Evolutionary conservation across 2,113 vertebrate genomes (phyloP).

Genomic region (Elanoides forficatus): DNA sequence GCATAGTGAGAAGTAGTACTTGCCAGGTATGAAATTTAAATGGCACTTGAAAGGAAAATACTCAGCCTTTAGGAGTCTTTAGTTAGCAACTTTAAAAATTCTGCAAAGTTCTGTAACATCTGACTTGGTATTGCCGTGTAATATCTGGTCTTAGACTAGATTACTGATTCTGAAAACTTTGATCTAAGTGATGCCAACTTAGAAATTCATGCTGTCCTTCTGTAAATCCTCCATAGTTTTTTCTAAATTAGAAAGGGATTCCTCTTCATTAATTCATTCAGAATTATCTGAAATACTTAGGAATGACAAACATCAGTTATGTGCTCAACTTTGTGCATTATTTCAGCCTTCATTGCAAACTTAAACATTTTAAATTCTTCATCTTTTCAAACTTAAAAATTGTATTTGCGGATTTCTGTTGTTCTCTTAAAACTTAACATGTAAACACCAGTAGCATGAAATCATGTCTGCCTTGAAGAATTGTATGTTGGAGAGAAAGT

Average conservation of each 20-base stretch:
- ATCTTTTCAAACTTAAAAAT: not conserved
- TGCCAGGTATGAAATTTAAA: slow-evolving; percentile 1
- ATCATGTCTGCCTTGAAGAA: not conserved
- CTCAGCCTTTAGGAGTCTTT: not conserved
- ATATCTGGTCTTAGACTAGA: not conserved
- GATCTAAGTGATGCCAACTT: not conserved
- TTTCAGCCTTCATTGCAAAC: not conserved
- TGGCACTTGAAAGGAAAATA: not conserved
- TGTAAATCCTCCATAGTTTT: not conserved
- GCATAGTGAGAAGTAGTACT: not conserved
- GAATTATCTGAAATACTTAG: not conserved
- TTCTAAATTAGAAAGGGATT: not conserved
- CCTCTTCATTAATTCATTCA: not conserved
- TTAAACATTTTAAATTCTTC: not conserved
- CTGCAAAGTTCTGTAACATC: not conserved
- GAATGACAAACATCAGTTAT: not conserved
- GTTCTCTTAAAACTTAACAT: not conserved
- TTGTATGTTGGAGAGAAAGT: not conserved
- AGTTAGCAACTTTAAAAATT: not conserved
- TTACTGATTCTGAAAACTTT: not conserved
- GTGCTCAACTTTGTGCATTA: not conserved
- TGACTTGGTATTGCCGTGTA: not conserved
- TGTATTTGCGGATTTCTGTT: not conserved
- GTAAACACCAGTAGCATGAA: not conserved
- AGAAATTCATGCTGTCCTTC: not conserved